Conservation (phyloP, 2,797 vertebrate genomes). For the Chloroceryle amazona region DNA sequence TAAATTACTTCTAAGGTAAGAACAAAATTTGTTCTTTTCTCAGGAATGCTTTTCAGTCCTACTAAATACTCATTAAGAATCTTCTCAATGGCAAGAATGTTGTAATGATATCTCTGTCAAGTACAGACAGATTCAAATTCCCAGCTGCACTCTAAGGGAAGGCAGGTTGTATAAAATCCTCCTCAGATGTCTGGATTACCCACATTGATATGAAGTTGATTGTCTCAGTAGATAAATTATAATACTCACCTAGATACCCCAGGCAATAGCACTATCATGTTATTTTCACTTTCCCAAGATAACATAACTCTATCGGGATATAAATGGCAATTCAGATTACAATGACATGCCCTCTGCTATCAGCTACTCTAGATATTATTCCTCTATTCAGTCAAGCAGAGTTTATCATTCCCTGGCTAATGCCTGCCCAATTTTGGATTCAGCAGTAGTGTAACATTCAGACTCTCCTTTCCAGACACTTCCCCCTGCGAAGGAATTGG, state of each 20-base stretch:
- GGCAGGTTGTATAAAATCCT: constrained; percentile 52
- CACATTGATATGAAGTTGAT: not conserved
- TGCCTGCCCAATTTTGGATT: not conserved
- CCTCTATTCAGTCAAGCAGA: not conserved
- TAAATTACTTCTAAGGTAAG: constrained; percentile 50
- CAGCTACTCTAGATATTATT: not conserved
- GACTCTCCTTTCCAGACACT: not conserved
- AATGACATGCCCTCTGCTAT: not conserved
- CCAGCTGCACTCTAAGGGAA: constrained; percentile 34
- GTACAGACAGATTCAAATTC: constrained; percentile 16
- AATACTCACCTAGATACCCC: not conserved
- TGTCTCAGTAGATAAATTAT: not conserved
- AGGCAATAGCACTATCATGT: not conserved
- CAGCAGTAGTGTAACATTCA: not conserved
- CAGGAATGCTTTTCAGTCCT: constrained; percentile 28
- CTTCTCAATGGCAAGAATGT: constrained; percentile 21
- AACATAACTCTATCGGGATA: not conserved
- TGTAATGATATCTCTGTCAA: constrained; percentile 38
- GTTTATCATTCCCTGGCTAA: not conserved
- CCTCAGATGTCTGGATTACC: constrained; percentile 32
- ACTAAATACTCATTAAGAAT: constrained; percentile 44
- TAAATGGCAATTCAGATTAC: not conserved
- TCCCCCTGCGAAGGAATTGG: constrained; percentile 14
- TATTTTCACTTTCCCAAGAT: not conserved
- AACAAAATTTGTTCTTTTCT: constrained; percentile 49